phyloP scores from a whole-genome alignment of 1,140 invertebrate genomes.

The Eumaeus atala region DNA sequence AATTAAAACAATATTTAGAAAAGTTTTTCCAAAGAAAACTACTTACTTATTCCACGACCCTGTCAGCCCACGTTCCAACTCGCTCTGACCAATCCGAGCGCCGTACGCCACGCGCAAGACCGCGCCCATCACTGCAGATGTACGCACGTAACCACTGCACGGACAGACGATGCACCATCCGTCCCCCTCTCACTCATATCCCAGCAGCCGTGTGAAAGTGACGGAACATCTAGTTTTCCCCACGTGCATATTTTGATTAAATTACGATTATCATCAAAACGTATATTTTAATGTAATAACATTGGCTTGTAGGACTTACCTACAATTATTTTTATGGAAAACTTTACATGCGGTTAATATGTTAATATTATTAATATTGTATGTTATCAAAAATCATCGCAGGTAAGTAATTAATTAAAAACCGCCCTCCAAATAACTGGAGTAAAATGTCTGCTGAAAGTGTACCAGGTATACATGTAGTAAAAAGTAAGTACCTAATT shows the following conservation, averaged over 20 bases:
- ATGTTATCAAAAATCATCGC: too few relatives aligned
- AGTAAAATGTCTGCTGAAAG: too few relatives aligned
- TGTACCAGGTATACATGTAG: too few relatives aligned
- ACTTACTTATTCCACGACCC: slow-evolving; percentile 10
- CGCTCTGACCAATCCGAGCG: slow-evolving; percentile 42
- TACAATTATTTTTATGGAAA: too few relatives aligned
- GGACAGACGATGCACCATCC: slow-evolving; percentile 30
- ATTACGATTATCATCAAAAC: slow-evolving; percentile 19
- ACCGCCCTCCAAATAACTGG: too few relatives aligned
- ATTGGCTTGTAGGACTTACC: too few relatives aligned
- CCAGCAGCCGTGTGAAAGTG: slow-evolving; percentile 30
- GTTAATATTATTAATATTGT: neutral
- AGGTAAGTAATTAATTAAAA: too few relatives aligned
- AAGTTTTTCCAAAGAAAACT: slow-evolving; percentile 12
- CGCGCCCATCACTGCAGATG: slow-evolving; percentile 50
- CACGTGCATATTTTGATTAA: slow-evolving; percentile 62
- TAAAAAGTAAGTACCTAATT: too few relatives aligned
- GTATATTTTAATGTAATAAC: slow-evolving; percentile 4
- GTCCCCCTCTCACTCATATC: slow-evolving; percentile 41
- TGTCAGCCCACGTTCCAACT: slow-evolving; percentile 39
- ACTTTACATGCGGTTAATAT: slow-evolving; percentile 2
- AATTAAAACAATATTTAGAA: neutral
- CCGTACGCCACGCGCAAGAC: slow-evolving; percentile 34
- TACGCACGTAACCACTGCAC: slow-evolving; percentile 56
- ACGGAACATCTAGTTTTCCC: slow-evolving; percentile 37